A percentile compares a stretch with the other conserved stretches of the same genome.
These are phyloP conservation scores for Botia almorhae DNA, from an alignment of 2,797 vertebrate species.

Conservation along the genomic window DNA sequence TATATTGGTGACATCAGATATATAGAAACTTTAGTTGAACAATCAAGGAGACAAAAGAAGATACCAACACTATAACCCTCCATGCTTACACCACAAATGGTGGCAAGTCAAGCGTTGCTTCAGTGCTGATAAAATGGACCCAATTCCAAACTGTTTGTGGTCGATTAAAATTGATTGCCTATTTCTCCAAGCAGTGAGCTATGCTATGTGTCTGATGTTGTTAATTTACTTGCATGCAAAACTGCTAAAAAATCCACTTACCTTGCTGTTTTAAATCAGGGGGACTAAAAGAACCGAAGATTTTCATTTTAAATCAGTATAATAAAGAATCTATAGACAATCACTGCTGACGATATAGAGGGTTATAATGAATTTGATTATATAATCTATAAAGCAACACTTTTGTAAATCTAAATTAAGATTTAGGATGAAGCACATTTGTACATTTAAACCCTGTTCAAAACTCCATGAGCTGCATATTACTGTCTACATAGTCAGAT, in stretches of 20 bases:
- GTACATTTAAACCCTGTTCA: too few relatives aligned
- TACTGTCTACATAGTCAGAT: too few relatives aligned
- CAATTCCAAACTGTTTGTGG: slow-evolving; percentile 17
- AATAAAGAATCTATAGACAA: too few relatives aligned
- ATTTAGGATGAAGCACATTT: too few relatives aligned
- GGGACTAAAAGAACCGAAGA: not conserved
- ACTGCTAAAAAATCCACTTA: not conserved
- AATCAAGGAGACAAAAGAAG: not conserved
- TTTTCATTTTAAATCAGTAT: too few relatives aligned
- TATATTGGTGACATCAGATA: not conserved
- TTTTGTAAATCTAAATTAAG: too few relatives aligned
- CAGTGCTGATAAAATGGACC: slow-evolving; percentile 36
- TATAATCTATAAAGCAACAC: too few relatives aligned
- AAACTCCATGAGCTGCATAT: too few relatives aligned
- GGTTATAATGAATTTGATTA: too few relatives aligned
- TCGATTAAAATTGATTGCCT: slow-evolving; percentile 40
- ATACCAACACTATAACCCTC: slow-evolving; percentile 15
- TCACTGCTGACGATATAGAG: too few relatives aligned
- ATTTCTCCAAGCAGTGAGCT: slow-evolving; percentile 12
- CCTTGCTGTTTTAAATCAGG: not conserved
- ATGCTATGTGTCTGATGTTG: not conserved
- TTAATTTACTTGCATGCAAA: slow-evolving; percentile 22
- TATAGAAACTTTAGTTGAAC: not conserved
- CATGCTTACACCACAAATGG: slow-evolving; percentile 23
- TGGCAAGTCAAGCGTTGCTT: slow-evolving; percentile 33